phyloP scores from a whole-genome alignment of 2,888 invertebrate genomes.

The Pyrrhia umbra region DNA sequence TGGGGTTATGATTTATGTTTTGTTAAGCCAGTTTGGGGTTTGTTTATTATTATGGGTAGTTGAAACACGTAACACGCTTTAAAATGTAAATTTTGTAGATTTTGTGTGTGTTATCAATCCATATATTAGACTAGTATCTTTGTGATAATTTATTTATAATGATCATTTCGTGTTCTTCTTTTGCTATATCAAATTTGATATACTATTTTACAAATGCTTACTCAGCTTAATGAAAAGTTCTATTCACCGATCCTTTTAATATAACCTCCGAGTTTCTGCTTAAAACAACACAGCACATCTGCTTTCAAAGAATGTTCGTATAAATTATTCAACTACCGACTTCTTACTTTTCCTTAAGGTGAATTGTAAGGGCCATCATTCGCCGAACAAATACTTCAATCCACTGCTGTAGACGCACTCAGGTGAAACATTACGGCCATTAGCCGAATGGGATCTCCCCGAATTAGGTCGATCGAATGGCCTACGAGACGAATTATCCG shows the following conservation, averaged over 20 bases:
- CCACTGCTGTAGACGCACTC: slow-evolving; percentile 70
- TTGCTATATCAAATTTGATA: no score
- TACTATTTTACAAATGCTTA: no score
- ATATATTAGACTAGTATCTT: no score
- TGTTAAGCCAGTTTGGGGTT: slow-evolving; percentile 12
- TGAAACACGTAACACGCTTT: neutral
- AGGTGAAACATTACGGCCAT: slow-evolving; percentile 83
- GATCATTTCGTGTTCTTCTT: neutral
- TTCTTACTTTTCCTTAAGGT: slow-evolving; percentile 57
- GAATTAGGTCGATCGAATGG: slow-evolving; percentile 83
- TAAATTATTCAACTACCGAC: slow-evolving; percentile 58
- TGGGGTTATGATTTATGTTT: slow-evolving; percentile 40
- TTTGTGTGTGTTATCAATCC: no score
- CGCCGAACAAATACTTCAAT: slow-evolving; percentile 72
- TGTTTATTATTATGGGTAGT: slow-evolving; percentile 19
- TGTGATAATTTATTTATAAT: no score
- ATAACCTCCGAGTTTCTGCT: slow-evolving; percentile 5
- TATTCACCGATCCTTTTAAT: slow-evolving; percentile 2
- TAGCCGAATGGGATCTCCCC: slow-evolving; percentile 77
- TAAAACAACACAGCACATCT: slow-evolving; percentile 46
- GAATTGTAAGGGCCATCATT: slow-evolving; percentile 63
- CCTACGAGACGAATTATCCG: slow-evolving; percentile 79
- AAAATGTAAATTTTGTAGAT: no score
- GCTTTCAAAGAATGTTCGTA: slow-evolving; percentile 41
- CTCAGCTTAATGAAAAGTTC: neutral